Evolutionary conservation across 2,888 invertebrate species (phyloP).

Genomic region (Lasioglossum malachurum): DNA sequence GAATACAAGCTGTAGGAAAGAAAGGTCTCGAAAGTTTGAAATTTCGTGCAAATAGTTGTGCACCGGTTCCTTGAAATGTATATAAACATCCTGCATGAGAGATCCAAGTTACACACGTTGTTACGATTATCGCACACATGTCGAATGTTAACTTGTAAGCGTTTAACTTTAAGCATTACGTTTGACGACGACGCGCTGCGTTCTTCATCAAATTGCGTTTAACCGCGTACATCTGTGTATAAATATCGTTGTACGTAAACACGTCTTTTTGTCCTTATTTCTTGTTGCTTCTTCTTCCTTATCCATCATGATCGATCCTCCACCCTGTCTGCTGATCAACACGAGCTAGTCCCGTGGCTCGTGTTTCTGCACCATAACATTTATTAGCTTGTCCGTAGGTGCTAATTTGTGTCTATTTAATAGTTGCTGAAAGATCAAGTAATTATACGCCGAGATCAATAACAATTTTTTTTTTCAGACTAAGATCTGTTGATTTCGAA

Average conservation of each 20-base stretch:
- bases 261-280: not conserved
- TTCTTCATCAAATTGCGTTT: constrained; percentile 57
- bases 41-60: constrained; percentile 32
- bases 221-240: constrained; percentile 60
- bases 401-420: not conserved
- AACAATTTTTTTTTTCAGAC: not conserved
- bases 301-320: not conserved
- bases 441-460: not conserved
- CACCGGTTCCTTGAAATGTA: constrained; percentile 69
- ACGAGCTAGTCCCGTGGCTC: not conserved
- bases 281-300: not conserved
- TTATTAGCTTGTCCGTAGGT: not conserved
- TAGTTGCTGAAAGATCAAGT: not conserved
- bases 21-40: not conserved
- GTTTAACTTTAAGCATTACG: constrained; percentile 68
- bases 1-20: not conserved
- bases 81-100: constrained; percentile 67
- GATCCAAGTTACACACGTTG: constrained; percentile 63
- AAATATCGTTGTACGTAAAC: constrained; percentile 53
- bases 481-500: not conserved
- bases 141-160: constrained; percentile 69
- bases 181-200: constrained; percentile 59
- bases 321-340: not conserved
- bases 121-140: constrained; percentile 66
- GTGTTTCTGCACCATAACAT: not conserved